Evolutionary conservation across 2,113 vertebrate genomes (phyloP).

Genomic region (Callionymus lyra): DNA sequence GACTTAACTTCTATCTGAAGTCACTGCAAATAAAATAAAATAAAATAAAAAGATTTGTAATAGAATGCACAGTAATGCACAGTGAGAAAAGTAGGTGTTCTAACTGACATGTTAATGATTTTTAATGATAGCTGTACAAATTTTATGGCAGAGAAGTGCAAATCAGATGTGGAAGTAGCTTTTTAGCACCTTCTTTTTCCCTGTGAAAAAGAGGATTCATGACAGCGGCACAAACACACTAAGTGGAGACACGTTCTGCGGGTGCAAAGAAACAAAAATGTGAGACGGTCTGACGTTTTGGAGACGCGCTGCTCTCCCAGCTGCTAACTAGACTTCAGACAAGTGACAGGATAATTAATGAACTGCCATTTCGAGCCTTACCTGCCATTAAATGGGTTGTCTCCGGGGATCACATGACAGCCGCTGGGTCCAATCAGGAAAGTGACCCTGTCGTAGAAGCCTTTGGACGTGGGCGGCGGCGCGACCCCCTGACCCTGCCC

Average conservation of each 20-base stretch:
- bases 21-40: no score
- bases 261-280: constrained; percentile 32
- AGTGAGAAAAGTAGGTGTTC: no score
- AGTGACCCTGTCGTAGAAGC: constrained; percentile 85
- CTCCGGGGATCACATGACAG: constrained; percentile 85
- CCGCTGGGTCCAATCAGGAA: constrained; percentile 84
- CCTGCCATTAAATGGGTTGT: constrained; percentile 93
- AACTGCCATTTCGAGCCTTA: constrained; percentile 34
- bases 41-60: no score
- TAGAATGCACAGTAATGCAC: no score
- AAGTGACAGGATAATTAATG: constrained; percentile 33
- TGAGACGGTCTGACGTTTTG: constrained; percentile 20
- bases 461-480: constrained; percentile 69
- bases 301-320: constrained; percentile 25
- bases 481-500: constrained; percentile 67
- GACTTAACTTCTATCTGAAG: no score
- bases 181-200: no score
- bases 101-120: no score
- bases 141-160: no score
- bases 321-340: constrained; percentile 40
- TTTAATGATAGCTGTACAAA: no score
- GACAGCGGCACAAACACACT: no score
- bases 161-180: no score
- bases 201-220: no score
- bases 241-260: not conserved